phyloP scores from a whole-genome alignment of 2,797 vertebrate species.

The Coracias cyanogaster region DNA sequence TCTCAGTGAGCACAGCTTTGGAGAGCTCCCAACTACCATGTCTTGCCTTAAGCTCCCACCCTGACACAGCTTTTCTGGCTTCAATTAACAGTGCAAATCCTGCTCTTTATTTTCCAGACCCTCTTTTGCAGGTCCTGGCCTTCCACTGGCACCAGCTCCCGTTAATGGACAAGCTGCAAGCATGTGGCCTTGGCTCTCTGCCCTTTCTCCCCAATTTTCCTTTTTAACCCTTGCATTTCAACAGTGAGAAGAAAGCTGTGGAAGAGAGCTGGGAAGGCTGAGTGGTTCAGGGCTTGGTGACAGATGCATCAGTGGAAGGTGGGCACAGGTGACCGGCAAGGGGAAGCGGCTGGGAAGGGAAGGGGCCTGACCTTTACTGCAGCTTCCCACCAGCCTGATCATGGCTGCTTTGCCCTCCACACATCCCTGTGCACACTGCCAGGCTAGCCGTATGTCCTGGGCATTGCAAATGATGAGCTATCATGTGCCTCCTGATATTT shows the following conservation, averaged over 20 bases:
- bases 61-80: background rate
- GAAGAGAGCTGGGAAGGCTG: background rate
- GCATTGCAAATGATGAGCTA: background rate
- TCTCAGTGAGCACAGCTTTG: background rate
- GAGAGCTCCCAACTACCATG: background rate
- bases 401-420: background rate
- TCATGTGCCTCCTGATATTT: background rate
- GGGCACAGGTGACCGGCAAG: rapidly evolving
- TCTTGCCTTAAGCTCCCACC: background rate
- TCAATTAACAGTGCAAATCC: background rate
- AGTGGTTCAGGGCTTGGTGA: background rate
- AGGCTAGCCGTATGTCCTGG: background rate
- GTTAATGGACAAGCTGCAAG: background rate
- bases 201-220: background rate
- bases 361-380: background rate
- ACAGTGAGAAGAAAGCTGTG: background rate
- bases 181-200: background rate
- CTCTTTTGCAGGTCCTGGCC: background rate
- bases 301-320: background rate
- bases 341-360: background rate
- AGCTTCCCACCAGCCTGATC: background rate
- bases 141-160: rapidly evolving
- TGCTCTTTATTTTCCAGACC: background rate
- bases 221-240: background rate
- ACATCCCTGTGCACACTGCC: background rate